These are phyloP conservation scores for Lacerta agilis DNA, from an alignment of 2,797 vertebrate species.

Conservation along the genomic window DNA sequence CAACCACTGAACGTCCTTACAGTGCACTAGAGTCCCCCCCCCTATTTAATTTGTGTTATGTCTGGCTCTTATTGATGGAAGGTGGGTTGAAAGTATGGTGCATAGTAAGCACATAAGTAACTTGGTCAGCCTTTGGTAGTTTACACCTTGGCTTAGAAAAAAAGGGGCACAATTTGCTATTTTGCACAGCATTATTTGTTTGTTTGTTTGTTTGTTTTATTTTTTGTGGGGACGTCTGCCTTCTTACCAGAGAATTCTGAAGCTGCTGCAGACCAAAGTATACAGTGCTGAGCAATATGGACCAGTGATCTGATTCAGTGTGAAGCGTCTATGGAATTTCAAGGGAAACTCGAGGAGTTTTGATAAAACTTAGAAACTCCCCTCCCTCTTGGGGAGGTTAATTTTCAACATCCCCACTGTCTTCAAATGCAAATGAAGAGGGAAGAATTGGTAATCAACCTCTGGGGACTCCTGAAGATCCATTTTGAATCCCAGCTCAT, in stretches of 20 bases:
- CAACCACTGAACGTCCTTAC: too few species aligned
- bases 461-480: neutral
- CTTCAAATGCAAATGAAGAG: slow-evolving; percentile 7
- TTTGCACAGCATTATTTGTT: neutral
- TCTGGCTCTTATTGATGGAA: too few species aligned
- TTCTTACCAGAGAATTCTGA: neutral
- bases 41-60: too few species aligned
- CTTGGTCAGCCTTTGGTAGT: neutral
- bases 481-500: neutral
- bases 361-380: neutral
- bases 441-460: neutral
- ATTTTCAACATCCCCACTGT: neutral
- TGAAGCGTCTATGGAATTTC: neutral
- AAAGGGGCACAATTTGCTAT: neutral
- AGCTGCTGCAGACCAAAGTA: neutral
- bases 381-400: neutral
- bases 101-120: neutral
- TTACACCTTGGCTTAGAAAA: neutral
- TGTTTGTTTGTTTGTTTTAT: too few species aligned
- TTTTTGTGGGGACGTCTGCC: neutral
- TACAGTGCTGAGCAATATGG: too few species aligned
- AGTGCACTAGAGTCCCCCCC: too few species aligned
- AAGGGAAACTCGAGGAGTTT: neutral
- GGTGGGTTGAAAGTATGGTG: too few species aligned
- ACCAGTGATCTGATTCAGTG: neutral